Base-by-base conservation (phyloP, 2,888 invertebrate genomes). In the Patella pellucida region DNA sequence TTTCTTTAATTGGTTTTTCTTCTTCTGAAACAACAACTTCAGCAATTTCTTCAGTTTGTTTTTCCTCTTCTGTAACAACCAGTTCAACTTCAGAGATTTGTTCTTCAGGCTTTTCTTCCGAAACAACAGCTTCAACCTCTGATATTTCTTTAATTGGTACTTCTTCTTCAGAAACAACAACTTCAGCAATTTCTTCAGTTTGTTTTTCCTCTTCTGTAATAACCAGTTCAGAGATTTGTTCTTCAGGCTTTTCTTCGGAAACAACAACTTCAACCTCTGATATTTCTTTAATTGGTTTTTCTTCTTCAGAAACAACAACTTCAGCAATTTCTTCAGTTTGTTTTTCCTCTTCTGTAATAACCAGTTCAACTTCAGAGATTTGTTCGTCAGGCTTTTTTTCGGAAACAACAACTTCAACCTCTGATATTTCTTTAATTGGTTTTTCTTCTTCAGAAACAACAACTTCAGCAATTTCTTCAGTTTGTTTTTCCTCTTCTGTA, bases 391-490 rank as follows among this genome's bases (percentile, higher is more conserved):
- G 27, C 27, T 14, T 15, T 56, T 56, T 14, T 5, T 31, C 56
- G 54, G 67, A 50, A 56, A 74, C 52, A 41, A 76, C 75, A 69
- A 76, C 67, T 2, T 52, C 69, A 52, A 73, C 75, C 71, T 27
- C 52, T 27, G 56, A 56, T n/a, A 56, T 56, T 73, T 76, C 75
- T 19, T 72, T 76, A 4, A 27, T 27, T 27, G 27, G 27, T 27
- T 27, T 27, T 27, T 67, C 76, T 27, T 70, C 74, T 12, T 73
- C 56, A 52, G 68, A 73, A 23, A 67, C 56, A 7, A 73, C 78
- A 56, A 76, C 71, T 41, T 78, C 77, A 50, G 51, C 14, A 19
- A 68, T 71, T 73, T 76, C 75, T 19, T 27, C 27, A 27, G 27
- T 27, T 27, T 27, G 27, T 27, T 69, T 76, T 1, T 67, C 76